These are phyloP conservation scores for Tachypleus tridentatus DNA, from an alignment of 1,140 invertebrate genomes.

Conservation along the genomic window DNA sequence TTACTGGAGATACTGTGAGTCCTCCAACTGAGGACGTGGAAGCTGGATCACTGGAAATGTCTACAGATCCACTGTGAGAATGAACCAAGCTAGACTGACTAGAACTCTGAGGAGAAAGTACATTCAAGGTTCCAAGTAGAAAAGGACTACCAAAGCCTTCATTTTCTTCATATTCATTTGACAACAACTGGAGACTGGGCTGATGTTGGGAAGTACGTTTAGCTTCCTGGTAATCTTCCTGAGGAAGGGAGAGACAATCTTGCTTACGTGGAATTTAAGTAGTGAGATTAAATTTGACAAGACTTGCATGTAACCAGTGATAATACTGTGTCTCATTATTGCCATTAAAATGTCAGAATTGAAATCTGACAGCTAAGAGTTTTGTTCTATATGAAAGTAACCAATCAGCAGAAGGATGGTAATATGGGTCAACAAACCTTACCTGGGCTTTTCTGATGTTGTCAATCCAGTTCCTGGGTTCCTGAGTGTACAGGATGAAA, in stretches of 20 bases:
- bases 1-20: too few relatives aligned
- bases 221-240: too few relatives aligned
- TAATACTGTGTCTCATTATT: too few relatives aligned
- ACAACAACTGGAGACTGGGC: not conserved
- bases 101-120: conserved; percentile 28
- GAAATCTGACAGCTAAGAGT: too few relatives aligned
- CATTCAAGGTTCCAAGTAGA: too few relatives aligned
- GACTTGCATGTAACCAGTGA: too few relatives aligned
- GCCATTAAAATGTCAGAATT: too few relatives aligned
- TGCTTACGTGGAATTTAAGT: too few relatives aligned
- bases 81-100: conserved; percentile 30
- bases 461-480: conserved; percentile 14
- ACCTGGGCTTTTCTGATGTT: conserved; percentile 28
- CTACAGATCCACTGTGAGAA: conserved; percentile 31
- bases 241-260: too few relatives aligned
- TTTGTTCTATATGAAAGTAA: too few relatives aligned
- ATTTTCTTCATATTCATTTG: conserved; percentile 31
- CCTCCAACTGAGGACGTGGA: not conserved
- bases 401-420: too few relatives aligned
- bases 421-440: not conserved
- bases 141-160: conserved; percentile 19
- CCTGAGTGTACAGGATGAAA: conserved; percentile 47
- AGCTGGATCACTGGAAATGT: conserved; percentile 27
- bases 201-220: not conserved
- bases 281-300: too few relatives aligned